Conservation (phyloP, 92 coral and sea anemone species). For the Palythoa grandis region DNA sequence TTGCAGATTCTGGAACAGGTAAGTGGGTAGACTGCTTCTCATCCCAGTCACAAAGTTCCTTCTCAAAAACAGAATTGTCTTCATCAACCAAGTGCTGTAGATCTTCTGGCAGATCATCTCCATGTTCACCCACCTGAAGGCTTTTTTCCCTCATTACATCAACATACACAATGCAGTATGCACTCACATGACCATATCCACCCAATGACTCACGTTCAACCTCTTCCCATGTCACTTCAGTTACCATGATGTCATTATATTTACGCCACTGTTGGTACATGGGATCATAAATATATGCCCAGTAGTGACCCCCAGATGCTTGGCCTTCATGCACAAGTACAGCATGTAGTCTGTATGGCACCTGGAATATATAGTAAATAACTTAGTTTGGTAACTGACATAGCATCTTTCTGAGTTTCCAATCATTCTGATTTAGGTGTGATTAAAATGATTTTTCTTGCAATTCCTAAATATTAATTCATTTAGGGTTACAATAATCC, state of each 20-base stretch:
- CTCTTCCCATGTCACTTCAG: slow-evolving; percentile 95
- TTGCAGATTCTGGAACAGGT: slow-evolving; percentile 17
- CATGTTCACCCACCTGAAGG: slow-evolving; percentile 61
- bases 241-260: slow-evolving; percentile 91
- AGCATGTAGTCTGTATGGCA: slow-evolving; percentile 88
- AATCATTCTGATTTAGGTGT: no score
- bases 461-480: no score
- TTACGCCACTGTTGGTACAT: slow-evolving; percentile 78
- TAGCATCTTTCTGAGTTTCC: no score
- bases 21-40: slow-evolving; percentile 63
- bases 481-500: no score
- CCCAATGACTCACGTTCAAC: slow-evolving; percentile 89
- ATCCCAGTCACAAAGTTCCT: slow-evolving; percentile 88
- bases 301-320: slow-evolving; percentile 94
- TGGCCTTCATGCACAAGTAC: slow-evolving; percentile 95
- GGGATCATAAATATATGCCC: slow-evolving; percentile 91
- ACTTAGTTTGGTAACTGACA: background rate
- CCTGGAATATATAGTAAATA: slow-evolving; percentile 40
- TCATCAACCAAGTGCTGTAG: slow-evolving; percentile 77
- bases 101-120: slow-evolving; percentile 64
- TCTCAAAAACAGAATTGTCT: slow-evolving; percentile 82
- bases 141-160: slow-evolving; percentile 75
- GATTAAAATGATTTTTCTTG: no score
- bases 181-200: slow-evolving; percentile 91
- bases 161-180: slow-evolving; percentile 86